These are phyloP conservation scores for Magallana ariakensis DNA, from an alignment of 1,140 invertebrate genomes.

Conservation along the genomic window DNA sequence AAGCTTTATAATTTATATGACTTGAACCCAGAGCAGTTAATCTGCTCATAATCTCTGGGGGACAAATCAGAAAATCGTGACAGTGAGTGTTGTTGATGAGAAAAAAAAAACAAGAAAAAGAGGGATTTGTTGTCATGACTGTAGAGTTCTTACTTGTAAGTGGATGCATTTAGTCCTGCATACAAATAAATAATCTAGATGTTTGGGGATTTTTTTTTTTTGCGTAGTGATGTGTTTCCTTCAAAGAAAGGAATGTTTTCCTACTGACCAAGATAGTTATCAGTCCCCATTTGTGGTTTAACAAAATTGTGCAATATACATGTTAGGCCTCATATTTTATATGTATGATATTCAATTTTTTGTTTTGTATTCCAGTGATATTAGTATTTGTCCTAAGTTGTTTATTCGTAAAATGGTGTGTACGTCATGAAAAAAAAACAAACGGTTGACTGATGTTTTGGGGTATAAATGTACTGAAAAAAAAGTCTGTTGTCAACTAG, in stretches of 20 bases:
- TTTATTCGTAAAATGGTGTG: neutral
- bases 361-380: conserved; percentile 6
- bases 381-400: neutral
- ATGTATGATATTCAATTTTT: neutral
- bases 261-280: conserved; percentile 1
- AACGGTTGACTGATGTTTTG: neutral
- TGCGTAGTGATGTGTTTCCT: neutral
- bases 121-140: too few species aligned
- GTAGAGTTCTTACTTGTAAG: too few species aligned
- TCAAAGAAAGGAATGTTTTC: neutral
- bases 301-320: conserved; percentile 32
- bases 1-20: too few species aligned
- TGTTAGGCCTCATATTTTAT: conserved; percentile 18
- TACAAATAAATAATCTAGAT: neutral
- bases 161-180: too few species aligned
- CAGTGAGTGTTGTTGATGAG: too few species aligned
- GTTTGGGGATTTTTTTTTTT: conserved; percentile 7
- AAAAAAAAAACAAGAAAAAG: too few species aligned
- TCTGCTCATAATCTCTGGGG: too few species aligned
- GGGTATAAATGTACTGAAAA: neutral
- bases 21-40: too few species aligned
- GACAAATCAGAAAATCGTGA: too few species aligned
- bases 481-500: too few species aligned
- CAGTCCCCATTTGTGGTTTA: conserved; percentile 23
- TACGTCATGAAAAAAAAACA: neutral